Percentiles rank a stretch among this genome's conserved stretches.
Conservation (phyloP, 2,113 vertebrate species). For the Clarias gariepinus region DNA sequence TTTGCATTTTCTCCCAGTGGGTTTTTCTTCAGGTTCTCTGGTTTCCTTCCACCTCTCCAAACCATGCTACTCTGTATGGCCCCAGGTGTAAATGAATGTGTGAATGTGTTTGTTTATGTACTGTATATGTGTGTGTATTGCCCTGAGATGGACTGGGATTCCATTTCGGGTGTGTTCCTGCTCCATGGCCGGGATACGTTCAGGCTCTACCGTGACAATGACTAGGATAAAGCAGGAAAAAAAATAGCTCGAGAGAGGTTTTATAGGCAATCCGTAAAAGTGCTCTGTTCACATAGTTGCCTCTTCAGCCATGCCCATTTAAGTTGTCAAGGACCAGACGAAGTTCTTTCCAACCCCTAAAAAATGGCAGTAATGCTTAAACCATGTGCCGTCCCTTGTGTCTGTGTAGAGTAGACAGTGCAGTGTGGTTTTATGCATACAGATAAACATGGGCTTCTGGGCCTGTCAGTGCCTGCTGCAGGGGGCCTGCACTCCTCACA, state of each 20-base stretch:
- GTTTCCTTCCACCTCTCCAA: neutral
- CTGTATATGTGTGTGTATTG: neutral
- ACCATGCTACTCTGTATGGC: neutral
- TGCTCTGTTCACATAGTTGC: neutral
- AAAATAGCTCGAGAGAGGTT: neutral
- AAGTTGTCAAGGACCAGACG: slow-evolving; percentile 20
- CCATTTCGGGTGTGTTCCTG: neutral
- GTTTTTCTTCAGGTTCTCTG: neutral
- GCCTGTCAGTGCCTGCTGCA: slow-evolving; percentile 79
- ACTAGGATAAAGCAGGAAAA: neutral
- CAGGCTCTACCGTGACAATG: neutral
- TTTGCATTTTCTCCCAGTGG: neutral
- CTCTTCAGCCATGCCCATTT: slow-evolving; percentile 28
- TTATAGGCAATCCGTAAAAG: neutral
- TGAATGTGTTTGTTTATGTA: neutral
- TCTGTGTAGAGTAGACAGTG: slow-evolving; percentile 67
- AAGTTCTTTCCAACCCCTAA: neutral
- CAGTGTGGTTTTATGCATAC: slow-evolving; percentile 78
- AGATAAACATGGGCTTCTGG: slow-evolving; percentile 81
- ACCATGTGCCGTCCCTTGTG: slow-evolving; percentile 79
- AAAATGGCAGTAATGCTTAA: slow-evolving; percentile 56
- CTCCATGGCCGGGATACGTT: neutral
- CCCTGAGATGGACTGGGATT: neutral
- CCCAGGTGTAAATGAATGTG: neutral
- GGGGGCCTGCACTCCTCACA: slow-evolving; percentile 70